Evolutionary conservation across 2,888 invertebrate species (phyloP).

Genomic region (Stenoptilia bipunctidactyla): DNA sequence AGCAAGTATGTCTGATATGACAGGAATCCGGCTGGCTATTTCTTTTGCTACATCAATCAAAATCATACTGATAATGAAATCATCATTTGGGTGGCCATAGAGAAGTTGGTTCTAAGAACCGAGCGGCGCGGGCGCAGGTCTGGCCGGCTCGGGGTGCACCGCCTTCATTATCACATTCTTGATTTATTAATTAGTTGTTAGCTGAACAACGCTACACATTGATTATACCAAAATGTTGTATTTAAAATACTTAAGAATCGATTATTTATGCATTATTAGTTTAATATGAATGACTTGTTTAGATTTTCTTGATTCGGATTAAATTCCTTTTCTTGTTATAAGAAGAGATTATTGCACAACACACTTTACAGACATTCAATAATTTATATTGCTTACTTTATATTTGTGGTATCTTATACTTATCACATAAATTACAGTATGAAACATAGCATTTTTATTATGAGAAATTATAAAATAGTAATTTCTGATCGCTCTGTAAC

Average conservation of each 20-base stretch:
- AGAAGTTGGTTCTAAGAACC: conserved; percentile 54
- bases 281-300: conserved; percentile 12
- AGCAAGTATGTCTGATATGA: conserved; percentile 56
- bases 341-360: too few relatives aligned
- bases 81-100: conserved; percentile 72
- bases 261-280: conserved; percentile 19
- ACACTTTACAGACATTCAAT: too few relatives aligned
- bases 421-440: too few relatives aligned
- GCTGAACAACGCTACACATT: conserved; percentile 20
- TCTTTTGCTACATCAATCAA: conserved; percentile 68
- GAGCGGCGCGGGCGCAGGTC: conserved; percentile 29
- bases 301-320: too few relatives aligned
- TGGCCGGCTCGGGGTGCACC: conserved; percentile 26
- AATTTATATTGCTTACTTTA: too few relatives aligned
- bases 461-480: too few relatives aligned
- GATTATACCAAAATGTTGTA: too few relatives aligned
- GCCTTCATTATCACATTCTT: conserved; percentile 65
- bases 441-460: too few relatives aligned
- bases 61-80: conserved; percentile 71
- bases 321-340: too few relatives aligned
- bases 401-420: too few relatives aligned
- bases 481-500: too few relatives aligned
- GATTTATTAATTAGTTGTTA: conserved; percentile 64
- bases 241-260: conserved; percentile 11
- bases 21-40: conserved; percentile 57